A percentile compares a stretch with the other conserved stretches of the same genome.
Conservation (phyloP, 2,888 invertebrate species). For the Camptogramma bilineatum region DNA sequence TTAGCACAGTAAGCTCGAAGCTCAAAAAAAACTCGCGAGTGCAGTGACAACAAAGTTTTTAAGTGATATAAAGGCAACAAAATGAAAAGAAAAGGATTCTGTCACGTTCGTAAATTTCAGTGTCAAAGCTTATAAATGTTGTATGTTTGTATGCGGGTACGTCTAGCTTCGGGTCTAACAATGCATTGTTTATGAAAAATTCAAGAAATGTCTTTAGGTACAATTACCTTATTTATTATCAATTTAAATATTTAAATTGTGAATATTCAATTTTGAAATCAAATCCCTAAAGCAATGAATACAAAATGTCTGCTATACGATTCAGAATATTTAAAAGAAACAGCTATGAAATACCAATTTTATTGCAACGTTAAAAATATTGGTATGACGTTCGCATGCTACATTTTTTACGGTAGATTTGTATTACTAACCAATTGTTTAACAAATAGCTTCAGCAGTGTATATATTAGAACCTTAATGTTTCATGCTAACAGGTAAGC, state of each 20-base stretch:
- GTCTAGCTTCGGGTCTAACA: constrained; percentile 62
- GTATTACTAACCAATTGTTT: constrained; percentile 31
- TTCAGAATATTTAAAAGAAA: constrained; percentile 40
- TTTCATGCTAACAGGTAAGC: constrained; percentile 22
- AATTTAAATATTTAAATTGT: not conserved
- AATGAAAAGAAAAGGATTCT: constrained; percentile 62
- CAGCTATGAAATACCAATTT: constrained; percentile 39
- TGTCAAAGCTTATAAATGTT: constrained; percentile 77
- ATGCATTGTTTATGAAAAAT: constrained; percentile 55
- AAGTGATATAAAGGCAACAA: constrained; percentile 50
- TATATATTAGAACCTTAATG: constrained; percentile 27
- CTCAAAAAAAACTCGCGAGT: constrained; percentile 51
- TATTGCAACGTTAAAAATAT: constrained; percentile 38
- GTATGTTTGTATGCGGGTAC: constrained; percentile 60
- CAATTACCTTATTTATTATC: constrained; percentile 33
- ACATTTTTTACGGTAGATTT: constrained; percentile 33
- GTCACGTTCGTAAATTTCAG: constrained; percentile 80
- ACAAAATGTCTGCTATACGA: constrained; percentile 29
- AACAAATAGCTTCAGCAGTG: constrained; percentile 32
- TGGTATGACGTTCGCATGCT: constrained; percentile 60
- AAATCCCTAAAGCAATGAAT: constrained; percentile 26
- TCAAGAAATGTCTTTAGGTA: constrained; percentile 55
- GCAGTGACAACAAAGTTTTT: constrained; percentile 50
- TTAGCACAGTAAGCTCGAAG: constrained; percentile 49
- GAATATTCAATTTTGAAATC: not conserved